Percentiles rank a stretch among this genome's conserved stretches.
These are phyloP conservation scores for Spodoptera litura DNA, from an alignment of 1,140 invertebrate genomes.

Conservation along the genomic window DNA sequence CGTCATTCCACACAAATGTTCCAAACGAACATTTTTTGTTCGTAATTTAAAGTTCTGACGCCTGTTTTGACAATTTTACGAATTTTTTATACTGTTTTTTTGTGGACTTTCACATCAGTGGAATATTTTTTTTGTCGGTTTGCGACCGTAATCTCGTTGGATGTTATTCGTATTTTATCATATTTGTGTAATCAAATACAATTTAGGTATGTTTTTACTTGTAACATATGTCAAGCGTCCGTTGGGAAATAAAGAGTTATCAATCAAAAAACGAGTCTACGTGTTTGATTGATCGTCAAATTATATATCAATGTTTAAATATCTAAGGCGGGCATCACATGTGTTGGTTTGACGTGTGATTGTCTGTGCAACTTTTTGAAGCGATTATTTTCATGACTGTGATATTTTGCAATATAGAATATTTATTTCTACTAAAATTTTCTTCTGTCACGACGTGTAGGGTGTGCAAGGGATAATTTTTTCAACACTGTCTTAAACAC, in stretches of 20 bases:
- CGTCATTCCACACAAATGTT: conserved; percentile 31
- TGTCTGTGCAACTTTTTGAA: no score
- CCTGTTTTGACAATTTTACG: conserved; percentile 31
- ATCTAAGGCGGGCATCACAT: no score
- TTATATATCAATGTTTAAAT: no score
- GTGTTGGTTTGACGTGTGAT: no score
- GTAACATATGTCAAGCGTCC: not conserved
- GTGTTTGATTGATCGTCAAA: conserved; percentile 4
- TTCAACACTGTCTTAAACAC: no score
- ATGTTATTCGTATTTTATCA: not conserved
- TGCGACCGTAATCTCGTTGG: not conserved
- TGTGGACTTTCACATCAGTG: conserved; percentile 3
- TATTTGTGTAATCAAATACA: conserved; percentile 14
- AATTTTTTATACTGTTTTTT: not conserved
- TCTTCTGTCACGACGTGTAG: no score
- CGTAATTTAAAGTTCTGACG: conserved; percentile 34
- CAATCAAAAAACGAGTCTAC: not conserved
- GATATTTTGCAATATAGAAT: no score
- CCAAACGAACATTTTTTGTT: conserved; percentile 23
- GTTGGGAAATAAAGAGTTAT: conserved; percentile 11
- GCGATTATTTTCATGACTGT: no score
- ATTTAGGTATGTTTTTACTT: conserved; percentile 10
- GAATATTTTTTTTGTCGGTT: not conserved
- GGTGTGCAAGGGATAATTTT: no score
- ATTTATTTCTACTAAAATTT: no score